Base-by-base conservation (phyloP, 2,113 vertebrate species). In the Orthochromis indermauri region DNA sequence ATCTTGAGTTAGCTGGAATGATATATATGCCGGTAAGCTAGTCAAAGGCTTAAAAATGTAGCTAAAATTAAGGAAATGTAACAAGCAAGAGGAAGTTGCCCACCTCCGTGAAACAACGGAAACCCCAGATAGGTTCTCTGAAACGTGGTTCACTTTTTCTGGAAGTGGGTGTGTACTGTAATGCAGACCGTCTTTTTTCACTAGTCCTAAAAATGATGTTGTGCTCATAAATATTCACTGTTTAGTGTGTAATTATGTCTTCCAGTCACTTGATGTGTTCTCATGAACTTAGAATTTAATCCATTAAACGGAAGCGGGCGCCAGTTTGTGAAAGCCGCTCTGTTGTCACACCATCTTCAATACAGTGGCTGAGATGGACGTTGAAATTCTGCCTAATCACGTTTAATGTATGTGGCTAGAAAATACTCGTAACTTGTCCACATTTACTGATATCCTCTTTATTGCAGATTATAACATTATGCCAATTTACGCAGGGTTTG, bases 401-500 rank as follows among this genome's bases (percentile, higher is more conserved):
- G 1, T 66, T 66, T 66, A 12, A 66, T 66, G 10, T 66, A 66
- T 13, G 19, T 66, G 33, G 61, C 33, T 37, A 66, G 17, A 66
- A 37, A 5, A 66, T 66, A 13, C 33, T 66, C 0, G 10, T 8
- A 66, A 66, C 1, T 37, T 11, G 19, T 66, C 61, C 19, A 66
- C 19, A 66, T 66, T 21, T 66, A 2, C 61, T 66, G 31, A 19
- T 35, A 66, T 37, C 1, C 17, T 66, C 3, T 37, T 66, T 31
- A 31, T 31, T 31, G 31, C 31, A 63, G 17, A 37, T 37, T 66
- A 37, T 21, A 66, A 66, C 33, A 66, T 66, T 37, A 5, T 37
- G 33, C 61, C 61, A 21, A n/a, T 0, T 66, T 66, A 66, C 3
- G 0, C 10, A 21, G 2, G 10, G 61, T 66, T 66, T n/a, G 33